phyloP scores from a whole-genome alignment of 1,140 invertebrate species.

The Aleiodes sp. region DNA sequence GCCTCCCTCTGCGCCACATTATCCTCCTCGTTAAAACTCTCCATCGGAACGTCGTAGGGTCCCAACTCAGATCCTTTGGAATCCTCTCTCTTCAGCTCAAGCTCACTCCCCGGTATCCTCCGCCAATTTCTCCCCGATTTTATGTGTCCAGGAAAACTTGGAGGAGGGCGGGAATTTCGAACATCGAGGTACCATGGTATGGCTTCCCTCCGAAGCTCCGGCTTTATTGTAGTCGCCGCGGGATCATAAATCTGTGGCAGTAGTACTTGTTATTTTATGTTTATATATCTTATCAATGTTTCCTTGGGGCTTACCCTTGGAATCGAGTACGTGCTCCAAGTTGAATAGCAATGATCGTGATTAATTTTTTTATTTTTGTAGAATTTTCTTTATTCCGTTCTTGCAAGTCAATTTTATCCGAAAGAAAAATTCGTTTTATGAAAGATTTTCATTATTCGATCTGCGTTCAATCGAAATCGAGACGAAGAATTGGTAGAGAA shows the following conservation, averaged over 20 bases:
- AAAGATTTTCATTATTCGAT: too few relatives aligned
- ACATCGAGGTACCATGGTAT: conserved; percentile 47
- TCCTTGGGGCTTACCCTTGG: background rate
- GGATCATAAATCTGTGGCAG: conserved; percentile 55
- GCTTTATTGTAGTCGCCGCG: conserved; percentile 51
- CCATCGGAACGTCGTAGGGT: conserved; percentile 24
- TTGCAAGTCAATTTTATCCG: background rate
- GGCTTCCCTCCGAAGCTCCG: conserved; percentile 47
- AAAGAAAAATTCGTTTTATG: background rate
- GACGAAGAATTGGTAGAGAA: too few relatives aligned
- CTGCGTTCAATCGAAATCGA: too few relatives aligned
- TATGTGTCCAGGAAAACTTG: conserved; percentile 31
- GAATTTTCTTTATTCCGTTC: background rate
- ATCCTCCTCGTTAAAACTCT: conserved; percentile 15
- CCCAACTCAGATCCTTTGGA: background rate
- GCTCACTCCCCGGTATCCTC: conserved; percentile 25
- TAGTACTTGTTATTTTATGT: background rate
- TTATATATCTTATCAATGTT: conserved; percentile 12
- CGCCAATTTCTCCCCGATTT: conserved; percentile 38
- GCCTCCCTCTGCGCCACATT: conserved; percentile 17
- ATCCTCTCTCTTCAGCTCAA: conserved; percentile 40
- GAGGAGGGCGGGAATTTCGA: conserved; percentile 32
- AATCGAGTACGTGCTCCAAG: conserved; percentile 1
- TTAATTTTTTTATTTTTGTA: background rate
- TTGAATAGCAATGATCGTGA: background rate